A percentile compares a stretch with the other conserved stretches of the same genome.
Evolutionary conservation across 2,113 vertebrate species (phyloP).

Genomic region (Otis tarda): DNA sequence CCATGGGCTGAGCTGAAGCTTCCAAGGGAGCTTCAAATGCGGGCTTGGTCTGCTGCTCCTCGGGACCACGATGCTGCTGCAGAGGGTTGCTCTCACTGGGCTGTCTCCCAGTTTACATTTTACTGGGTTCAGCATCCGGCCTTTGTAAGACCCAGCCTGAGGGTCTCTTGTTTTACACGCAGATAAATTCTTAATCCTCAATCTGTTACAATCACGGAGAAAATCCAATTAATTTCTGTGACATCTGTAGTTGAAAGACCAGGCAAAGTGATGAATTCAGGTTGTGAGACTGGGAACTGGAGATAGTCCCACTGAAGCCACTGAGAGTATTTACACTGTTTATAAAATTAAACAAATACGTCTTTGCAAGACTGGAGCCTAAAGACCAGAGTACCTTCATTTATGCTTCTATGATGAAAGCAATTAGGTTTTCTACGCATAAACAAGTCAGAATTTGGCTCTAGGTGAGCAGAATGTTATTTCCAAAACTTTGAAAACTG

Average conservation of each 20-base stretch:
- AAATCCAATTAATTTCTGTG: neutral
- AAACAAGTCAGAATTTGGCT: neutral
- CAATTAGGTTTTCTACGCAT: neutral
- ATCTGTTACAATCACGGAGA: neutral
- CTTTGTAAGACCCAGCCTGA: neutral
- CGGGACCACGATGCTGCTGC: neutral
- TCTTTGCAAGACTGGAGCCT: neutral
- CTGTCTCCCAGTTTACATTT: neutral
- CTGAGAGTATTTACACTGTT: neutral
- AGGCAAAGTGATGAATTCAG: neutral
- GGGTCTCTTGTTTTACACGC: neutral
- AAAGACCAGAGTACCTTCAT: neutral
- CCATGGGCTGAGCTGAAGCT: neutral
- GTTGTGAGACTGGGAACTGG: neutral
- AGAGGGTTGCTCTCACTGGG: accelerated
- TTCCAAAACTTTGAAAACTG: constrained; percentile 17
- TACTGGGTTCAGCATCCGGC: neutral
- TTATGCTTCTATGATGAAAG: neutral
- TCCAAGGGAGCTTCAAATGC: neutral
- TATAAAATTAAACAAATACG: neutral
- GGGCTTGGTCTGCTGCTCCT: neutral
- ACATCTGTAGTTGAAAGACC: neutral
- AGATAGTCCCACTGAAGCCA: neutral
- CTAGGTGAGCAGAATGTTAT: neutral
- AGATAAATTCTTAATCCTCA: neutral